These are phyloP conservation scores for Melikaiella ostensackeni DNA, from an alignment of 2,888 invertebrate genomes.

Conservation along the genomic window DNA sequence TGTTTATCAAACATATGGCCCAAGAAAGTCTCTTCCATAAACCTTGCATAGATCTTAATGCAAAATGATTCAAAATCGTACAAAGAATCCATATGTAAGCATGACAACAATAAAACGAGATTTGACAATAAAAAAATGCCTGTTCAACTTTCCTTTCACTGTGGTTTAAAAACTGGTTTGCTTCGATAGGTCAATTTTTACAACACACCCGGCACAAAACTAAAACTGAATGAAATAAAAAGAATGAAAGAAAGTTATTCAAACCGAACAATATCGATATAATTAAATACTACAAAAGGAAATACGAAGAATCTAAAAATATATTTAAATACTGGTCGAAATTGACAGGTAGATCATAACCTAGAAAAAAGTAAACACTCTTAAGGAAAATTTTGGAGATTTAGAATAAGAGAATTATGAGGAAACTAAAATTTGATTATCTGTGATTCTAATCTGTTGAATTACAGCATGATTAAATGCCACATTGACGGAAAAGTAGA, in stretches of 20 bases:
- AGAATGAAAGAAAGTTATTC: background rate
- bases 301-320: conserved; percentile 25
- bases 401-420: background rate
- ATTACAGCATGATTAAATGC: conserved; percentile 51
- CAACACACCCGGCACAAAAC: background rate
- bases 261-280: background rate
- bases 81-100: background rate
- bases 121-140: conserved; percentile 2
- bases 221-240: background rate
- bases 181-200: background rate
- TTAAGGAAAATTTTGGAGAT: background rate
- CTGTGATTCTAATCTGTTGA: conserved; percentile 9
- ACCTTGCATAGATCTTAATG: background rate
- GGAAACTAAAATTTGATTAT: background rate
- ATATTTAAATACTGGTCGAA: background rate
- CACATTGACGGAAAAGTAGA: conserved; percentile 50
- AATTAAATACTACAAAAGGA: conserved; percentile 3
- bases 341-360: conserved; percentile 32
- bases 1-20: conserved; percentile 6
- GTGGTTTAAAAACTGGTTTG: background rate
- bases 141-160: conserved; percentile 12
- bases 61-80: conserved; percentile 35
- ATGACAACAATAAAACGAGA: conserved; percentile 39
- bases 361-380: background rate
- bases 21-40: background rate